Base-by-base conservation (phyloP, 1,140 invertebrate species). In the Cydia strobilella region DNA sequence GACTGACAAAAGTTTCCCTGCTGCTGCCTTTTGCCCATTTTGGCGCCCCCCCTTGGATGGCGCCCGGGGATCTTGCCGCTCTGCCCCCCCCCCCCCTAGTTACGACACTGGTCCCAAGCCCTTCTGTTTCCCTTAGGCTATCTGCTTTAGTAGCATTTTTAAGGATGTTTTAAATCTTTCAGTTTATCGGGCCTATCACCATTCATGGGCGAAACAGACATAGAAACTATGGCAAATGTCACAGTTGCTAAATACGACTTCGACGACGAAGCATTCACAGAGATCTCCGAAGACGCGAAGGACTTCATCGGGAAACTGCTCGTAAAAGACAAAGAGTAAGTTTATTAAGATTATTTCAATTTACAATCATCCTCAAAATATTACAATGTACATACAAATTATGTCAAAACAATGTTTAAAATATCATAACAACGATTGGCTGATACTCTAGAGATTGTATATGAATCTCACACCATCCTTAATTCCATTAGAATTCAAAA, bases 211-310 rank as follows among this genome's bases (percentile, higher is more conserved):
- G 98, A 99, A 85, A 98, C 96, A 72, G 98, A 99, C 90, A 95
- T 98, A 76, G 98, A 99, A 93, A 99, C 99, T 12, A 98, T 99
- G 97, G 97, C 97, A 1, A 99, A 99, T 89, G 98, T 99, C 1
- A 99, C 98, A 3, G 96, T 98, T 81, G 97, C 97, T 15, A 97
- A 98, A 87, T 99, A 98, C 84, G 98, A 99, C 90, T 99, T 98
- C 89, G 98, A 99, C 80, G 97, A 99, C 88, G 98, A 98, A 90
- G 96, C 96, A 31, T 99, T 99, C 92, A 95, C 97, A 82, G 96
- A 97, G 78, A 98, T 99, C 79, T 98, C 97, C 2, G 96, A 97
- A 62, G 96, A 97, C 82, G 98, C 98, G 63, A 98, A 98, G 91
- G 97, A 99, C 91, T 99, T 99, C 92, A 99, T 99, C 79, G 94